Evolutionary conservation across 2,113 vertebrate species (phyloP).

Genomic region (Suricata suricatta): DNA sequence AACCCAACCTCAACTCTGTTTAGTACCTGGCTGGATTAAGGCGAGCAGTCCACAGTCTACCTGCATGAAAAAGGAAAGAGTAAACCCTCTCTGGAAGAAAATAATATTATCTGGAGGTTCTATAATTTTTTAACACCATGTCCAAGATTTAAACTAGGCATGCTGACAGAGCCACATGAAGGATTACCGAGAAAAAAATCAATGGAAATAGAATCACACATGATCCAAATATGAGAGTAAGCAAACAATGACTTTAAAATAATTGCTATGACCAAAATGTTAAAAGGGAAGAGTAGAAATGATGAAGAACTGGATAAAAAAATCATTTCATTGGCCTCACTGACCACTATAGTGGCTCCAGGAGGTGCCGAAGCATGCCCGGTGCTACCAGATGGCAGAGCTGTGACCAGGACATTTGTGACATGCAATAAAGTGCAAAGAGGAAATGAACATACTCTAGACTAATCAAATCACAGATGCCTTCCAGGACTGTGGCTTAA

Average conservation of each 20-base stretch:
- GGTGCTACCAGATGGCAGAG: slow-evolving; percentile 89
- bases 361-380: slow-evolving; percentile 13
- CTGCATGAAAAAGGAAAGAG: not conserved
- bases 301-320: not conserved
- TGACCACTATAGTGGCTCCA: not conserved
- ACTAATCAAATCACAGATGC: slow-evolving; percentile 90
- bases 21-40: not conserved
- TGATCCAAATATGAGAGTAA: not conserved
- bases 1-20: not conserved
- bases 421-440: slow-evolving; percentile 85
- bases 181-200: not conserved
- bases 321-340: not conserved
- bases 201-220: not conserved
- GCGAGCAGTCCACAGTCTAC: not conserved
- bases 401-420: slow-evolving; percentile 89
- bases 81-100: not conserved
- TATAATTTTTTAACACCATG: not conserved
- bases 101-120: not conserved
- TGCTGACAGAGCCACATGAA: not conserved
- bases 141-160: not conserved
- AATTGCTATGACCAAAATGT: not conserved
- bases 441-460: slow-evolving; percentile 90
- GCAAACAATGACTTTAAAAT: not conserved
- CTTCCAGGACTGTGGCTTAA: slow-evolving; percentile 89
- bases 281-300: not conserved